Evolutionary conservation across 2,888 invertebrate species (phyloP).

Genomic region (Calliphora vomitoria): DNA sequence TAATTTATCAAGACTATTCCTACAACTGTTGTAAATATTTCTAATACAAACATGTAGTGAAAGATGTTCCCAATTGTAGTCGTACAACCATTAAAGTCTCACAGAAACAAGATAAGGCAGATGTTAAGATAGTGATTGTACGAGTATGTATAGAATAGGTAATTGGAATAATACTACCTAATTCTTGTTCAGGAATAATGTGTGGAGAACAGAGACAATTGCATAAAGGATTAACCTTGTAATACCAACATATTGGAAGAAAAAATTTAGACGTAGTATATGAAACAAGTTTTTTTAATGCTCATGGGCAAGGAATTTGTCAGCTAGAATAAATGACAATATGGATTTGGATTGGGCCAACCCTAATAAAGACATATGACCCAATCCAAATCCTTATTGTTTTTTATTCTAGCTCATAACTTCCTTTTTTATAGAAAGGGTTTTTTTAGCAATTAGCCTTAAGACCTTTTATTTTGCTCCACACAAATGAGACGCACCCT

Average conservation of each 20-base stretch:
- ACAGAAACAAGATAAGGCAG: constrained; percentile 39
- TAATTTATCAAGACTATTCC: constrained; percentile 35
- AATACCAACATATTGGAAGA: background rate
- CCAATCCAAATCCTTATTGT: too few relatives aligned
- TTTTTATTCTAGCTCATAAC: background rate
- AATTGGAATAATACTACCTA: constrained; percentile 54
- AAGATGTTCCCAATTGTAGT: constrained; percentile 10
- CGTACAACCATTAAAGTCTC: constrained; percentile 40
- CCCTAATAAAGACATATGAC: too few relatives aligned
- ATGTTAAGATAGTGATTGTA: constrained; percentile 37
- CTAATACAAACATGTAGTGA: background rate
- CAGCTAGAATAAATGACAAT: too few relatives aligned
- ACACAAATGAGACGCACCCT: too few relatives aligned
- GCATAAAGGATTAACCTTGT: constrained; percentile 34
- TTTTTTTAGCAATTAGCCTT: too few relatives aligned
- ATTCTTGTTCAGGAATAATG: constrained; percentile 39
- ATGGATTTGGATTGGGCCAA: too few relatives aligned
- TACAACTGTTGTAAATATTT: constrained; percentile 14
- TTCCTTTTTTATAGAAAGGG: too few relatives aligned
- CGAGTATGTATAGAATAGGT: background rate
- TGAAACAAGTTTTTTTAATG: too few relatives aligned
- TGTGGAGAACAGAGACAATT: background rate
- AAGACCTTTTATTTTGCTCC: too few relatives aligned
- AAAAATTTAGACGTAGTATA: too few relatives aligned
- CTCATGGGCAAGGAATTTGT: too few relatives aligned